A percentile compares a stretch with the other conserved stretches of the same genome.
phyloP scores from a whole-genome alignment of 2,888 invertebrate species.

The Encarsia formosa region DNA sequence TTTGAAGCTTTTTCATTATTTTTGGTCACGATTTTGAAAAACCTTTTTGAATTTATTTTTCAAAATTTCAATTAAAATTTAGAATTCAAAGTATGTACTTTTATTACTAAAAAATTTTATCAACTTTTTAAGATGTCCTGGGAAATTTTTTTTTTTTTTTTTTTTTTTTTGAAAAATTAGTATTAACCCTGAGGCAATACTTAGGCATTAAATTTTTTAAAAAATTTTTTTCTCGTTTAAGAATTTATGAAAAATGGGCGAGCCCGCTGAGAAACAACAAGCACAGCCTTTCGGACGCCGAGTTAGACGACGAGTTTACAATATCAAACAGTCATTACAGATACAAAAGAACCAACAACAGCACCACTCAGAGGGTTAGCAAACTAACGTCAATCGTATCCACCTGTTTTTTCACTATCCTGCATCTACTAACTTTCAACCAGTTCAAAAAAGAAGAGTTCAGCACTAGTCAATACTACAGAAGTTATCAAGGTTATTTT shows the following conservation, averaged over 20 bases:
- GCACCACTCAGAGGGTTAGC: constrained; percentile 29
- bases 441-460: constrained; percentile 32
- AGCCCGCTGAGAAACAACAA: constrained; percentile 7
- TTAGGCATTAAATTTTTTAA: too few species aligned
- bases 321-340: constrained; percentile 21
- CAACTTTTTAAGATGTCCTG: too few species aligned
- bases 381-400: constrained; percentile 30
- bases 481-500: constrained; percentile 33
- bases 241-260: constrained; percentile 29
- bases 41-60: too few species aligned
- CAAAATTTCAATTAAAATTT: too few species aligned
- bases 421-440: constrained; percentile 35
- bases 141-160: background rate
- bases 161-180: background rate
- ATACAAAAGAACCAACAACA: constrained; percentile 31
- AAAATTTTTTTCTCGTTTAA: too few species aligned
- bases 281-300: constrained; percentile 36
- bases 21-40: too few species aligned
- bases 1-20: too few species aligned
- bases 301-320: constrained; percentile 36
- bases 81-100: too few species aligned
- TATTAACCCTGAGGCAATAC: too few species aligned
- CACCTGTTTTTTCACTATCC: constrained; percentile 31
- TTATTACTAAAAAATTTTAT: too few species aligned
- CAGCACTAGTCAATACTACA: constrained; percentile 35